phyloP scores from a whole-genome alignment of 2,113 vertebrate species.

The Lagopus leucura region DNA sequence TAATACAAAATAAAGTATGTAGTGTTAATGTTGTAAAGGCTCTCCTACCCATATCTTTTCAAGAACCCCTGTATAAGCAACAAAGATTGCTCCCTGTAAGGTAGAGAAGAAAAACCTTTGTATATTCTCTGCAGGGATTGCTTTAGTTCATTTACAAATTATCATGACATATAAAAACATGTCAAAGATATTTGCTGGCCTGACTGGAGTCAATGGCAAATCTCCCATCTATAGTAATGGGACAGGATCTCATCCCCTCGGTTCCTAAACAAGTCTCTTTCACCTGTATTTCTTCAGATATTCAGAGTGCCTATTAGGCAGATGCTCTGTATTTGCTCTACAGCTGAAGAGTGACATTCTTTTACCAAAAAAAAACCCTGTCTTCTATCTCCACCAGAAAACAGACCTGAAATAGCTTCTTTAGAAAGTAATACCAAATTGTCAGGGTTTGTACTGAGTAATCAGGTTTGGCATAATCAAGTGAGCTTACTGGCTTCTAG shows the following conservation, averaged over 20 bases:
- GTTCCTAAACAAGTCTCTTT: constrained; percentile 40
- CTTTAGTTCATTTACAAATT: constrained; percentile 33
- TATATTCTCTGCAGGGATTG: neutral
- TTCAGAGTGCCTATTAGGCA: neutral
- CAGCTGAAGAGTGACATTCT: neutral
- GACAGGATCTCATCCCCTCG: constrained; percentile 16
- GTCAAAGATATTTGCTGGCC: neutral
- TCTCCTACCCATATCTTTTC: neutral
- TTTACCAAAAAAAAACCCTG: neutral
- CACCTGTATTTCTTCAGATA: neutral
- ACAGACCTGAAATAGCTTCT: neutral
- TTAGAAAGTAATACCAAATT: neutral
- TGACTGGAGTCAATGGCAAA: constrained; percentile 33
- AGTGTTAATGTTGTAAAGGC: neutral
- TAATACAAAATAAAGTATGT: neutral
- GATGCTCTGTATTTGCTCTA: neutral
- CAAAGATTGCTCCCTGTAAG: neutral
- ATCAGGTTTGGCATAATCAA: neutral
- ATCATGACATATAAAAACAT: constrained; percentile 14
- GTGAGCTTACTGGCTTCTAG: neutral
- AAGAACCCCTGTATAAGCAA: neutral
- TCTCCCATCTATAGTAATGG: constrained; percentile 10
- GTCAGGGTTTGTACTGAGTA: neutral
- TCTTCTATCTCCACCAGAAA: neutral
- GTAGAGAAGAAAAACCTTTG: neutral